Percentiles rank a stretch among this genome's conserved stretches.
Conservation (phyloP, 2,113 vertebrate species). For the Progne subis region DNA sequence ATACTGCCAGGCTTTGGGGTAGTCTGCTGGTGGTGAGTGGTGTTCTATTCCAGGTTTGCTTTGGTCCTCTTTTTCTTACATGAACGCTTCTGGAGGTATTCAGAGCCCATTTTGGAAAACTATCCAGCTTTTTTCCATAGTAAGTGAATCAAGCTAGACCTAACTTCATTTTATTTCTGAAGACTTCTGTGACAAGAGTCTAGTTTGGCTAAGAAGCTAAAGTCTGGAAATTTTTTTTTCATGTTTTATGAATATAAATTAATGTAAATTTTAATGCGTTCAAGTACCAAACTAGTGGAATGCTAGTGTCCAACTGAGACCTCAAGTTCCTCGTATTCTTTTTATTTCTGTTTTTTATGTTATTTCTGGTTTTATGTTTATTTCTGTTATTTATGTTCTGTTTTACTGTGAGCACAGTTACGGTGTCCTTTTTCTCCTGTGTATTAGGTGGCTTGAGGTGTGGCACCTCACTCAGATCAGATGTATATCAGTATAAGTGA, state of each 20-base stretch:
- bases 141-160: neutral
- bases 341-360: neutral
- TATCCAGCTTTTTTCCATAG: neutral
- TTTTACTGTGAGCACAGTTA: neutral
- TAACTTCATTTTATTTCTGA: neutral
- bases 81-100: neutral
- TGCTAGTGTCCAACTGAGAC: constrained; percentile 17
- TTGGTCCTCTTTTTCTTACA: neutral
- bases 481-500: neutral
- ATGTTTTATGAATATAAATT: constrained; percentile 39
- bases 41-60: neutral
- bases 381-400: neutral
- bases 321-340: constrained; percentile 21
- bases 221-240: constrained; percentile 26
- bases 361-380: too few relatives aligned
- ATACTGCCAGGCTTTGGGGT: neutral
- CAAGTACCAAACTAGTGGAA: constrained; percentile 35
- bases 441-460: neutral
- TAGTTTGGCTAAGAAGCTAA: constrained; percentile 29
- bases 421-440: neutral
- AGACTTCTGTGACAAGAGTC: neutral
- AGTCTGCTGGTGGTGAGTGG: neutral
- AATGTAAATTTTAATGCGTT: constrained; percentile 48
- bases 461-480: neutral
- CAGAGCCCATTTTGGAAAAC: neutral